Evolutionary conservation across 2,113 vertebrate genomes (phyloP), one percentile per base, ranked within the genome.

Genomic region (Aptenodytes forsteri): DNA sequence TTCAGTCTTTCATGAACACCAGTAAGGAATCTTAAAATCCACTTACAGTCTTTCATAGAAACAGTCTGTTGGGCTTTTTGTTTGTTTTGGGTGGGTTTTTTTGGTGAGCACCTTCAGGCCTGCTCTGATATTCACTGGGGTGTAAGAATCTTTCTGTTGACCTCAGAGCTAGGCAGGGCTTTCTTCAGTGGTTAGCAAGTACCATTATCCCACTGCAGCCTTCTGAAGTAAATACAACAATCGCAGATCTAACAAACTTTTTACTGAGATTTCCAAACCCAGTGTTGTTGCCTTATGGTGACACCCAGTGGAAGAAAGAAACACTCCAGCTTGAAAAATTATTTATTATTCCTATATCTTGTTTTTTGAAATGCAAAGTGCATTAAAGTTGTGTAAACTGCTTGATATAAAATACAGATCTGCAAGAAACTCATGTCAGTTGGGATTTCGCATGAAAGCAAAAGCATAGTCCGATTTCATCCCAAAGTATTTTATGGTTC

Each of bases 291-390:
- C 89, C 96, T 97, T 97, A 85, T 4, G 17, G 93, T 97, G 98
- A 98, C 98, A 98, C 95, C 98, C 64, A 96, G 98, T 98, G 98
- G 98, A 95, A 30, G 7, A 90, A 97, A 93, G 22, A 87, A 71
- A 49, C 25, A 90, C 17, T 78, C 34, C 73, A 73, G 20, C 46
- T 62, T 52, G 56, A 67, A 66, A 96, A 94, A 72, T 40, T 79
- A 34, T 72, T 83, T 69, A 12, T 88, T 54, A n/a, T 83, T 9
- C 11, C 8, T 76, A 5, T 44, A 23, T 64, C 16, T 81, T 65
- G 10, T 5, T 66, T 87, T 97, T 83, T 96, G 16, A 96, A 96
- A 83, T 21, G 10, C 6, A 47, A 86, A 58, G 13, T 26, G 11
- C 2, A 21, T 73, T 83, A 29, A 77, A 87, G 12, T 34, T 52